Conservation (phyloP, 2,113 vertebrate genomes). For the Apaloderma vittatum region DNA sequence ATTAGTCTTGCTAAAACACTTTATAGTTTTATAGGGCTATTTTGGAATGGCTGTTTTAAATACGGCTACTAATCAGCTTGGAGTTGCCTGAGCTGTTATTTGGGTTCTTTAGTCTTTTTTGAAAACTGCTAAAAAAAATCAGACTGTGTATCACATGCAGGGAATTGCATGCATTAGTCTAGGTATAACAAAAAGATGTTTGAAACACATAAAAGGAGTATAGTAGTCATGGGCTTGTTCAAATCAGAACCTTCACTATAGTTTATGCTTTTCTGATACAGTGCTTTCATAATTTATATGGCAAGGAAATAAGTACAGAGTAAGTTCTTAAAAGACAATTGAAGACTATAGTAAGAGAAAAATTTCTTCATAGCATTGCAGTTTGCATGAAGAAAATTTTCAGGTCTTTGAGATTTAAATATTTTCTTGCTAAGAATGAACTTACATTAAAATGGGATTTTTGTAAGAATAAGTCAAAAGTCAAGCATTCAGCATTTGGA, state of each 20-base stretch:
- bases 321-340: background rate
- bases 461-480: background rate
- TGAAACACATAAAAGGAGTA: background rate
- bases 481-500: background rate
- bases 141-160: background rate
- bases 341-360: background rate
- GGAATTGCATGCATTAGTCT: background rate
- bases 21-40: background rate
- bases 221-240: background rate
- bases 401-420: background rate
- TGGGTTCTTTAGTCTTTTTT: background rate
- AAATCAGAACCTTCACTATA: background rate
- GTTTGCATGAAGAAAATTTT: background rate
- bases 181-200: background rate
- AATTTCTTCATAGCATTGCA: background rate
- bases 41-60: slow-evolving; percentile 14
- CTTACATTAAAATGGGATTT: background rate
- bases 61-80: background rate
- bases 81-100: background rate
- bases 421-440: background rate
- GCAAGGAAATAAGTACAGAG: background rate
- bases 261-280: background rate
- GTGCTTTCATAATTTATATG: background rate
- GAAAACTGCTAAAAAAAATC: background rate
- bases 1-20: slow-evolving; percentile 13